phyloP scores from a whole-genome alignment of 2,113 vertebrate species.

The Garra rufa region DNA sequence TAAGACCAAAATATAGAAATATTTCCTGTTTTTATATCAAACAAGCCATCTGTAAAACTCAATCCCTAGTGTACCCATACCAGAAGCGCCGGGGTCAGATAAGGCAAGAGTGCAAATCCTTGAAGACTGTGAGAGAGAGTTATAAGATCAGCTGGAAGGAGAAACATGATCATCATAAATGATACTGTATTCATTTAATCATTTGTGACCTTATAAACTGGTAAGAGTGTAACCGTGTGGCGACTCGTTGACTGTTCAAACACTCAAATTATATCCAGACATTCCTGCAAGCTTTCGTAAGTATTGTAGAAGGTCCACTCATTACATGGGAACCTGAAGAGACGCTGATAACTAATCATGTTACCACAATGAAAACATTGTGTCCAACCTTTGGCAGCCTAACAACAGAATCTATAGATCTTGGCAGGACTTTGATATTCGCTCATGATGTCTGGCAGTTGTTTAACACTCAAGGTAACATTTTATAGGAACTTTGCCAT shows the following conservation, averaged over 20 bases:
- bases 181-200: not conserved
- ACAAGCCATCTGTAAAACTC: slow-evolving; percentile 42
- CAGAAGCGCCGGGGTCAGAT: slow-evolving; percentile 22
- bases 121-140: not conserved
- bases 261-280: slow-evolving; percentile 18
- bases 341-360: slow-evolving; percentile 24
- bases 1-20: slow-evolving; percentile 18
- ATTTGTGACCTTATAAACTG: not conserved
- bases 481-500: not conserved
- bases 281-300: slow-evolving; percentile 34
- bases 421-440: slow-evolving; percentile 10
- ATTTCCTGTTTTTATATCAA: slow-evolving; percentile 60
- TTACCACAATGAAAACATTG: slow-evolving; percentile 33
- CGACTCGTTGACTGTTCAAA: slow-evolving; percentile 10
- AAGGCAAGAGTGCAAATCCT: not conserved
- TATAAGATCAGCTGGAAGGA: slow-evolving; percentile 15
- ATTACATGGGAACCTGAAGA: slow-evolving; percentile 31
- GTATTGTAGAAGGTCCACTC: slow-evolving; percentile 13
- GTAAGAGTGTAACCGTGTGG: not conserved
- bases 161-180: not conserved
- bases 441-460: slow-evolving; percentile 20
- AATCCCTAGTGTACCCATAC: slow-evolving; percentile 8
- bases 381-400: not conserved
- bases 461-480: slow-evolving; percentile 19
- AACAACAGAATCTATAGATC: slow-evolving; percentile 46